phyloP scores from a whole-genome alignment of 2,888 invertebrate genomes.

The Yponomeuta cagnagella region DNA sequence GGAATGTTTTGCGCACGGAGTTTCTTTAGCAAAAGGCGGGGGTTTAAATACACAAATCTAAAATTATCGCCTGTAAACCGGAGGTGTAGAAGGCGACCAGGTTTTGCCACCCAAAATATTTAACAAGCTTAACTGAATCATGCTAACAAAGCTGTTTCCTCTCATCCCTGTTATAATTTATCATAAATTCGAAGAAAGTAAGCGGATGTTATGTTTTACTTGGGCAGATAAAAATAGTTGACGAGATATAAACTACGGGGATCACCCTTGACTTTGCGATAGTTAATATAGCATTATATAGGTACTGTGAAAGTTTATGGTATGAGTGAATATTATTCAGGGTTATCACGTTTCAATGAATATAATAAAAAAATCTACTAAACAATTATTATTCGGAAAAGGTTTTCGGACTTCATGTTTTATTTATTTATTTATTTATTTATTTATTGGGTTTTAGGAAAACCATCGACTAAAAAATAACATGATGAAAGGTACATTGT shows the following conservation, averaged over 20 bases:
- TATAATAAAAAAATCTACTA: too few relatives aligned
- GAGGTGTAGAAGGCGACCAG: too few relatives aligned
- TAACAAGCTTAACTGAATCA: background rate
- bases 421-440: too few relatives aligned
- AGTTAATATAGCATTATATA: background rate
- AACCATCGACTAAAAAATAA: too few relatives aligned
- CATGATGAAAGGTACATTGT: too few relatives aligned
- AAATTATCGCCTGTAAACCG: too few relatives aligned
- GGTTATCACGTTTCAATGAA: background rate
- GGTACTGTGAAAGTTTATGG: background rate
- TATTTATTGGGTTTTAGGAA: too few relatives aligned
- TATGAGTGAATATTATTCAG: background rate
- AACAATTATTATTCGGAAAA: too few relatives aligned
- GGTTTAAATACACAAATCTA: too few relatives aligned
- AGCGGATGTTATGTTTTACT: background rate
- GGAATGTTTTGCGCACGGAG: too few relatives aligned
- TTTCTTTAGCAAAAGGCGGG: too few relatives aligned
- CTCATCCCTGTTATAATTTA: background rate
- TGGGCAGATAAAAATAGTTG: background rate
- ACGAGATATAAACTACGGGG: background rate
- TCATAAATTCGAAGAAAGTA: conserved; percentile 1
- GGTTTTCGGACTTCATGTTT: too few relatives aligned
- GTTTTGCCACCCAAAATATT: background rate
- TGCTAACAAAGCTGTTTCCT: background rate
- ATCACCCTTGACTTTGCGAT: conserved; percentile 1